Evolutionary conservation across 2,797 vertebrate genomes (phyloP).

Genomic region (Danio kyathit): DNA sequence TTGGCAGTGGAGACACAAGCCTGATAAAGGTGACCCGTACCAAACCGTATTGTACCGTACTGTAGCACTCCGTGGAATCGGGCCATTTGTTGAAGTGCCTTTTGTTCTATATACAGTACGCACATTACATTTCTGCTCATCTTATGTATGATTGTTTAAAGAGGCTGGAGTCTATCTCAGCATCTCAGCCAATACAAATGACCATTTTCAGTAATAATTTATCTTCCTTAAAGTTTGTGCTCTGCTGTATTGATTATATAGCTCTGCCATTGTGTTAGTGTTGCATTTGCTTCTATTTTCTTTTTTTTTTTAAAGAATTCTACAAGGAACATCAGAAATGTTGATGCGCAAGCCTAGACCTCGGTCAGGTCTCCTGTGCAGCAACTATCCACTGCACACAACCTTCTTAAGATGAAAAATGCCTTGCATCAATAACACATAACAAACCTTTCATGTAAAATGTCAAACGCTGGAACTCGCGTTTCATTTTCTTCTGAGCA

Average conservation of each 20-base stretch:
- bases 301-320: not conserved
- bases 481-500: conserved; percentile 1
- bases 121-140: too few relatives aligned
- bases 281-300: not conserved
- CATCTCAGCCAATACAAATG: not conserved
- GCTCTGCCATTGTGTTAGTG: not conserved
- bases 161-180: not conserved
- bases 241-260: not conserved
- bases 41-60: too few relatives aligned
- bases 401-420: not conserved
- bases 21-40: too few relatives aligned
- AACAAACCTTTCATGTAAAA: conserved; percentile 12
- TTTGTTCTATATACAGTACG: too few relatives aligned
- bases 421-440: conserved; percentile 1
- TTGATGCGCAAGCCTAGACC: not conserved
- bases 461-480: conserved; percentile 19
- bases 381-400: not conserved
- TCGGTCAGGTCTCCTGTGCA: not conserved
- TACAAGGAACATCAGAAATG: not conserved
- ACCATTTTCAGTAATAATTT: not conserved
- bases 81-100: too few relatives aligned
- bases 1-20: too few relatives aligned
- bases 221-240: too few relatives aligned
- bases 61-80: too few relatives aligned
- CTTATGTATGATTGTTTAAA: too few relatives aligned